Evolutionary conservation across 2,888 invertebrate species (phyloP).

Genomic region (Tetramorium bicarinatum): DNA sequence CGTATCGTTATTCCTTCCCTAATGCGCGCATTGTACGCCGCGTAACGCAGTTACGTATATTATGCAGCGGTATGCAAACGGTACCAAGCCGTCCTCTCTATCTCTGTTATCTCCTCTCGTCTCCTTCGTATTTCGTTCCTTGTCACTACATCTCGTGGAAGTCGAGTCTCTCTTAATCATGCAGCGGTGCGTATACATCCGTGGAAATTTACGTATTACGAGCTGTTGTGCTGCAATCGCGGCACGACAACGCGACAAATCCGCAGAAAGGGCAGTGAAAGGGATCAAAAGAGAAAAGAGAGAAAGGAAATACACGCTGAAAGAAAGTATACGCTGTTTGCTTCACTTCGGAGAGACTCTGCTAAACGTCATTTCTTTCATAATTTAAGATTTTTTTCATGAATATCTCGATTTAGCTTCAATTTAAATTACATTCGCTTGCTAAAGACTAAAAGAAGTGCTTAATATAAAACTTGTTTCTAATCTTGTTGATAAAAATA

Average conservation of each 20-base stretch:
- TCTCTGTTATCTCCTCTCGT: constrained; percentile 28
- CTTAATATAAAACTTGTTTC: neutral
- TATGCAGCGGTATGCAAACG: constrained; percentile 28
- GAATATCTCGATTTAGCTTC: neutral
- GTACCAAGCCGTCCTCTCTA: constrained; percentile 25
- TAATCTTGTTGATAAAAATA: neutral
- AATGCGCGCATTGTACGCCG: constrained; percentile 60
- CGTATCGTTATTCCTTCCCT: constrained; percentile 67
- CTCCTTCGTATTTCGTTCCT: constrained; percentile 35
- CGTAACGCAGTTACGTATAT: constrained; percentile 65
- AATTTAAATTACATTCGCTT: neutral
- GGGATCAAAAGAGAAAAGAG: neutral
- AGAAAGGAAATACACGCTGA: neutral
- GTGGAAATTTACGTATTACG: constrained; percentile 40
- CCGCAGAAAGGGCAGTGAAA: neutral
- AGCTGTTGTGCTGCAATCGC: constrained; percentile 24
- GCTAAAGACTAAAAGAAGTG: neutral
- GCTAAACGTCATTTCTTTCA: neutral
- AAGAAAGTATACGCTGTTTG: neutral
- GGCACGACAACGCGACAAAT: neutral
- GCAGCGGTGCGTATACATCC: constrained; percentile 32
- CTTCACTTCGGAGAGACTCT: neutral
- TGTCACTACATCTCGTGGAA: constrained; percentile 15
- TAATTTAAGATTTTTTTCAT: neutral
- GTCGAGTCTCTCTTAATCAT: constrained; percentile 37